Evolutionary conservation across 1,140 invertebrate genomes (phyloP), one percentile per base, ranked within the genome.

Genomic region (Halotydeus destructor): DNA sequence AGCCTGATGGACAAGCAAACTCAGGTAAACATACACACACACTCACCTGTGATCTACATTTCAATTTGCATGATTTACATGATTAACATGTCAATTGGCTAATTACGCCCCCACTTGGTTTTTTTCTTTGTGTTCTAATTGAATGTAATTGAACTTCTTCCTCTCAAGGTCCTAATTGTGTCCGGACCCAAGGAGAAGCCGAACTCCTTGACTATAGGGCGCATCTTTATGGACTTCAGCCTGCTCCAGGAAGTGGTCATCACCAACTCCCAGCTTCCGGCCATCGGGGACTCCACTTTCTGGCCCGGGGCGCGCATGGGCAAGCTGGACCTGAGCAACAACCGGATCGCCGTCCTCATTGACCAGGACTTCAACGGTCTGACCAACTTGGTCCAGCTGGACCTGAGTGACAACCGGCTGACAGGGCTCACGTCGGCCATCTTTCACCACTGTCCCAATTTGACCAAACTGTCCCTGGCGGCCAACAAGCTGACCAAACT

Each of bases 201-300:
- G 11, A 81, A 81, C 55, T 59, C 61, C 32, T 61, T 82, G 8
- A 75, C 73, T 1, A 74, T 82, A 44, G 75, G 76, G 2, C 69
- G 76, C 23, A 69, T 77, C 28, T 76, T 77, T 57, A 63, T 67
- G 11, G 62, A 68, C 39, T 76, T 78, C 54, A 60, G 60, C 30
- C 64, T 70, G 36, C 60, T 83, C 22, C 69, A 75, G 56, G 74
- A 79, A 56, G 59, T 83, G 2, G 72, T 73, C 50, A 78, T 83
- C 28, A 71, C 70, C 2, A 66, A 72, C 44, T 79, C 75, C 1
- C 74, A 74, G 52, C 60, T 83, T 4, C 76, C 78, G 1, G 74
- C 75, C 11, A 75, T 83, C 43, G 78, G 78, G 0, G 67, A 70
- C 43, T 69, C 76, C 52, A 76, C 77, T 8, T 79, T 83, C 55